Evolutionary conservation across 2,888 invertebrate genomes (phyloP).

Genomic region (Amphipyra berbera): DNA sequence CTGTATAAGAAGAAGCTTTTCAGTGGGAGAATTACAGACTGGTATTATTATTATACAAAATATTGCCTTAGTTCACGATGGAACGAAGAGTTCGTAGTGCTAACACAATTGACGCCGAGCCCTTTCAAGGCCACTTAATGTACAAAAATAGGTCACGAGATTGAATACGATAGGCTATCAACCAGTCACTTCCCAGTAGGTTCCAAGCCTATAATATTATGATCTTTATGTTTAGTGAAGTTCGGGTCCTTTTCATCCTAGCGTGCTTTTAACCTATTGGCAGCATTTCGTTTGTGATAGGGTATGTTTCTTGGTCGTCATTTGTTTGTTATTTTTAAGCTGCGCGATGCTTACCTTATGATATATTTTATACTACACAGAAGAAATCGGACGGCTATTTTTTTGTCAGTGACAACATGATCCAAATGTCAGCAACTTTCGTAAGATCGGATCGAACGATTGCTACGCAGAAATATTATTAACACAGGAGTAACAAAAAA

Average conservation of each 20-base stretch:
- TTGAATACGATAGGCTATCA: conserved; percentile 43
- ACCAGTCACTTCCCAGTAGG: conserved; percentile 34
- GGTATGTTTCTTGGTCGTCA: too few relatives aligned
- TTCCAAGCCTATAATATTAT: conserved; percentile 13
- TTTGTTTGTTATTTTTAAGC: neutral
- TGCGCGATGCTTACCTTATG: too few relatives aligned
- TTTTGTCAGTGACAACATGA: too few relatives aligned
- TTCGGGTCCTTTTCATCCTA: neutral
- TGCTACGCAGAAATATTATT: neutral
- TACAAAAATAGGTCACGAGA: conserved; percentile 46
- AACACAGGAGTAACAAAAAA: neutral
- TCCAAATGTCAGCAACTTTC: too few relatives aligned
- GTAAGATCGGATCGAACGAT: neutral
- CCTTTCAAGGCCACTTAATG: conserved; percentile 54
- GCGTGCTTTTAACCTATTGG: neutral
- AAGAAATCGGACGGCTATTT: too few relatives aligned
- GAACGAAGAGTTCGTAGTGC: conserved; percentile 24
- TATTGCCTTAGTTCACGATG: neutral
- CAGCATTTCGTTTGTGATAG: neutral
- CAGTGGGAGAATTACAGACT: too few relatives aligned
- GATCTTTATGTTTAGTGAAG: conserved; percentile 19
- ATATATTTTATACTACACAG: too few relatives aligned
- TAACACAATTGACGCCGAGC: conserved; percentile 48
- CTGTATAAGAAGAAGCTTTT: too few relatives aligned
- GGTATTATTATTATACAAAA: neutral